phyloP scores from a whole-genome alignment of 2,797 vertebrate species.

The Spinibarbus caldwelli region DNA sequence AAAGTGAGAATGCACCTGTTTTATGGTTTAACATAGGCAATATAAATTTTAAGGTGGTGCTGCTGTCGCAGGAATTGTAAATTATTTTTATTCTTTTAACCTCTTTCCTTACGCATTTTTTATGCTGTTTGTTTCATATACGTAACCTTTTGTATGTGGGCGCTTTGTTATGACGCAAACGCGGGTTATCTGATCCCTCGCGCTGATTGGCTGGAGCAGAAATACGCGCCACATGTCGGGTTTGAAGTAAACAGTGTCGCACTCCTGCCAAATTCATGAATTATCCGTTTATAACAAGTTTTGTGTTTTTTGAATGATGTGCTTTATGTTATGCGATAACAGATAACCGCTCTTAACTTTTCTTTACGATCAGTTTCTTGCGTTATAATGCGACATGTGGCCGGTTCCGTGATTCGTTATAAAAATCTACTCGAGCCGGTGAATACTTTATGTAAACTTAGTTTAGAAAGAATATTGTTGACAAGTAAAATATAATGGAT shows the following conservation, averaged over 20 bases:
- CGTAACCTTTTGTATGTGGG: neutral
- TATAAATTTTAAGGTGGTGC: neutral
- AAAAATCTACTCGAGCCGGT: too few relatives aligned
- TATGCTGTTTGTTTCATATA: neutral
- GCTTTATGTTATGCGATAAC: too few relatives aligned
- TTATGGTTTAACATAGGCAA: neutral
- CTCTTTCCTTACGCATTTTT: neutral
- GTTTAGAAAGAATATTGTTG: neutral
- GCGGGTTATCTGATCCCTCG: neutral
- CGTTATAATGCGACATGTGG: neutral
- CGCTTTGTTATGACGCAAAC: conserved; percentile 37
- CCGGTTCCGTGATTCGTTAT: neutral
- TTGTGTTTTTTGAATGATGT: neutral
- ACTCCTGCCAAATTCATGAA: neutral
- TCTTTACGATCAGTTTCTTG: neutral
- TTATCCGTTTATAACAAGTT: neutral
- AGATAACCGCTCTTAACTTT: neutral
- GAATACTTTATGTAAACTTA: neutral
- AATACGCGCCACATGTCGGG: conserved; percentile 70
- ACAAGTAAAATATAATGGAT: conserved; percentile 70
- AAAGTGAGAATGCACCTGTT: neutral
- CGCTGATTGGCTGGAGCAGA: conserved; percentile 68
- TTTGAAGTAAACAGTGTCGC: conserved; percentile 71
- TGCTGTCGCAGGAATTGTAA: neutral
- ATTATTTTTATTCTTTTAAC: neutral